phyloP scores from a whole-genome alignment of 2,888 invertebrate genomes.

The Poecilus cupreus region DNA sequence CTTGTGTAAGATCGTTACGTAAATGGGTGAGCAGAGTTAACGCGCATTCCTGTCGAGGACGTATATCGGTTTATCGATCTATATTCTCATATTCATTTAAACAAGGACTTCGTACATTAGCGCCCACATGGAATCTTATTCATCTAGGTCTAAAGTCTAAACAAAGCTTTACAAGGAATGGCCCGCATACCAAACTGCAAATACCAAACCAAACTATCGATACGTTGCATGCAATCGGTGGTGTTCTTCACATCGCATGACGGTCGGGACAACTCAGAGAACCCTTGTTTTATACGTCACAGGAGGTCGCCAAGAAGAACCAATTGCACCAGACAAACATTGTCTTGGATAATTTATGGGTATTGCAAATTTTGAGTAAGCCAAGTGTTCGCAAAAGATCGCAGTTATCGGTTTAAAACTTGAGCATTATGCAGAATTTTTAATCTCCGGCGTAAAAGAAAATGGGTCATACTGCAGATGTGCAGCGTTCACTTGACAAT shows the following conservation, averaged over 20 bases:
- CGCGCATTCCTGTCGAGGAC: too few species aligned
- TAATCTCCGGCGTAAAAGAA: constrained; percentile 40
- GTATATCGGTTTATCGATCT: too few species aligned
- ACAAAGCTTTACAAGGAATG: constrained; percentile 7
- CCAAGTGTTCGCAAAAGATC: not conserved
- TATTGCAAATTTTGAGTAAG: constrained; percentile 16
- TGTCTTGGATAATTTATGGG: constrained; percentile 42
- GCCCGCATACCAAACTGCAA: constrained; percentile 22
- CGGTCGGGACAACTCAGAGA: not conserved
- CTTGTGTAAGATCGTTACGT: too few species aligned
- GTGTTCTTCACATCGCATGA: not conserved
- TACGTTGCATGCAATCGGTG: constrained; percentile 23
- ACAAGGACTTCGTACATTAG: not conserved
- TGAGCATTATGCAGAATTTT: constrained; percentile 15
- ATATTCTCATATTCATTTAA: too few species aligned
- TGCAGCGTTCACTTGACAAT: constrained; percentile 10
- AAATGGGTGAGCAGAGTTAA: too few species aligned
- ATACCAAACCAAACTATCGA: constrained; percentile 1
- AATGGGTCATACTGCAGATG: constrained; percentile 45
- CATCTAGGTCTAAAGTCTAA: too few species aligned
- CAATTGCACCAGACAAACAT: constrained; percentile 20
- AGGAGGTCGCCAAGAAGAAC: not conserved
- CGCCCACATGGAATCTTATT: not conserved
- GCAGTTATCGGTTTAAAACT: not conserved
- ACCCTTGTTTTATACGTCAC: constrained; percentile 1